Conservation (phyloP, 2,113 vertebrate species). For the Ranitomeya imitator region DNA sequence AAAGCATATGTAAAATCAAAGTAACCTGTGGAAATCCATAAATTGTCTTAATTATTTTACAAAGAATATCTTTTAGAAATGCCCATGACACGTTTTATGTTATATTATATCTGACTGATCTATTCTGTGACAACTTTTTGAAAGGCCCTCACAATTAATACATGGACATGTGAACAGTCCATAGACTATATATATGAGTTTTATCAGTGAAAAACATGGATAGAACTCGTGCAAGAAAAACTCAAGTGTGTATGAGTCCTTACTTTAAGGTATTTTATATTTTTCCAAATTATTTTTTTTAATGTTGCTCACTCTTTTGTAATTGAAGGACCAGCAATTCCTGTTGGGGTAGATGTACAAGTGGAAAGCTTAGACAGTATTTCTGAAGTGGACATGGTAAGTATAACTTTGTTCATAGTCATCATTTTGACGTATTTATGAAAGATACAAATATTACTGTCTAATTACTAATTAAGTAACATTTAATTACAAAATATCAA, state of each 20-base stretch:
- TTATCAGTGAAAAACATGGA: too few species aligned
- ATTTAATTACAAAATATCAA: not conserved
- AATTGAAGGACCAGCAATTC: conserved; percentile 87
- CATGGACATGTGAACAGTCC: too few species aligned
- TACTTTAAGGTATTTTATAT: too few species aligned
- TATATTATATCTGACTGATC: not conserved
- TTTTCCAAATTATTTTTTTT: not conserved
- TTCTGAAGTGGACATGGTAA: conserved; percentile 96
- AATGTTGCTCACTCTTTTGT: not conserved
- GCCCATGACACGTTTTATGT: too few species aligned
- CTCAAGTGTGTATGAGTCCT: too few species aligned
- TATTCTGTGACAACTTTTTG: not conserved
- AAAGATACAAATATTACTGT: not conserved
- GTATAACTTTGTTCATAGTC: conserved; percentile 50
- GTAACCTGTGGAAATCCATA: too few species aligned
- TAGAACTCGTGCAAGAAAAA: too few species aligned
- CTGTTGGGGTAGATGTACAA: conserved; percentile 93
- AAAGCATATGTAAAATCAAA: too few species aligned
- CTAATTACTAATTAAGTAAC: not conserved
- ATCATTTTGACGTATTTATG: not conserved
- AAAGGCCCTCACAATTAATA: not conserved
- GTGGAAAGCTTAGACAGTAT: conserved; percentile 96
- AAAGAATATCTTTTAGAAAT: too few species aligned
- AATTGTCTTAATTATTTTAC: too few species aligned
- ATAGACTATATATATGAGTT: too few species aligned